These are phyloP conservation scores for Homarus americanus DNA, from an alignment of 1,140 invertebrate species.

Conservation along the genomic window DNA sequence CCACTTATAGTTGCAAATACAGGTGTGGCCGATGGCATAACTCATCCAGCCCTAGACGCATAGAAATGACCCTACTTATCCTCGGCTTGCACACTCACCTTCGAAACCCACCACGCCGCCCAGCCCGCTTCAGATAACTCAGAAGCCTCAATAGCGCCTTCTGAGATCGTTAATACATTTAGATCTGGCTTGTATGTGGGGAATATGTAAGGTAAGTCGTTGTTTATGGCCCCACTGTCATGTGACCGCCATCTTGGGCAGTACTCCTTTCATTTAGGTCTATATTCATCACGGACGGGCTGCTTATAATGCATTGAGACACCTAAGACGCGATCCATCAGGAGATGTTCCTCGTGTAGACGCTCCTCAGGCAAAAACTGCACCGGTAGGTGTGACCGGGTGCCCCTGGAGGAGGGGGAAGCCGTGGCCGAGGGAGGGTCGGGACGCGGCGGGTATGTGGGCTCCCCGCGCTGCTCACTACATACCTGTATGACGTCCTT, in stretches of 20 bases:
- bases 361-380: not conserved
- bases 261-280: not conserved
- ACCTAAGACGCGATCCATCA: not conserved
- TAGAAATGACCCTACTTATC: slow-evolving; percentile 57
- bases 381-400: not conserved
- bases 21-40: slow-evolving; percentile 51
- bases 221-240: not conserved
- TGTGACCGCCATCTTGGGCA: not conserved
- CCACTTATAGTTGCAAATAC: slow-evolving; percentile 61
- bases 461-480: slow-evolving; percentile 54
- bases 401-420: not conserved
- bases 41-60: slow-evolving; percentile 55
- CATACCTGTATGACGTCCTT: slow-evolving; percentile 60
- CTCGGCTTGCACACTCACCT: no score
- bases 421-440: slow-evolving; percentile 23
- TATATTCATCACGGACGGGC: not conserved
- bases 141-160: slow-evolving; percentile 13
- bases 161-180: slow-evolving; percentile 7
- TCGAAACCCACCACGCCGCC: slow-evolving; percentile 25
- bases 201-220: not conserved
- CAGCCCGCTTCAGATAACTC: slow-evolving; percentile 5
- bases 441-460: slow-evolving; percentile 27
- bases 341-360: not conserved
- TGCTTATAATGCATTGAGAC: not conserved
- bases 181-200: not conserved